Evolutionary conservation across 2,888 invertebrate species (phyloP).

Genomic region (Drosophila hamatofila): DNA sequence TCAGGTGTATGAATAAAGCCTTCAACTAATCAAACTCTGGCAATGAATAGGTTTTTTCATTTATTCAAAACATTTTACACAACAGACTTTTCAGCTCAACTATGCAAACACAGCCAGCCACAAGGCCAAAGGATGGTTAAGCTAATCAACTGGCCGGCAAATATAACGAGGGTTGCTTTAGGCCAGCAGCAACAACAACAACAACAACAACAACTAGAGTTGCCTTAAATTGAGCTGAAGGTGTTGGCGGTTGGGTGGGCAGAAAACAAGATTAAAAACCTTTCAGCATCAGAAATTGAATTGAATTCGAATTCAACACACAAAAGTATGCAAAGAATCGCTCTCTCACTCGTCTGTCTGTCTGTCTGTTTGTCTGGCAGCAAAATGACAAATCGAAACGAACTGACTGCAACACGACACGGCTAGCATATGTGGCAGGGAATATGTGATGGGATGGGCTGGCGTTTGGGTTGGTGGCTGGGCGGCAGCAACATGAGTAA

Average conservation of each 20-base stretch:
- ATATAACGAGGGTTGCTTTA: slow-evolving; percentile 68
- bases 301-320: slow-evolving; percentile 80
- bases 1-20: background rate
- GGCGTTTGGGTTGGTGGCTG: background rate
- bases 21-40: background rate
- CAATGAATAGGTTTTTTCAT: slow-evolving; percentile 1
- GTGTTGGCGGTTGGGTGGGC: slow-evolving; percentile 37
- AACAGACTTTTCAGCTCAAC: slow-evolving; percentile 9
- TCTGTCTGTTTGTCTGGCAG: slow-evolving; percentile 53
- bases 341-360: too few relatives aligned
- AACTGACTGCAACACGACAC: slow-evolving; percentile 66
- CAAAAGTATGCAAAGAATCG: slow-evolving; percentile 73
- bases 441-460: too few relatives aligned
- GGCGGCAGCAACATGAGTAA: slow-evolving; percentile 62
- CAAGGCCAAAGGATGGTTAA: slow-evolving; percentile 53
- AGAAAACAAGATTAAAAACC: slow-evolving; percentile 81
- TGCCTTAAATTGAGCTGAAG: slow-evolving; percentile 44
- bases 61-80: background rate
- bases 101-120: slow-evolving; percentile 40
- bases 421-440: slow-evolving; percentile 9
- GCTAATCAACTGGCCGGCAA: slow-evolving; percentile 71
- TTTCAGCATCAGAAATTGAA: slow-evolving; percentile 80
- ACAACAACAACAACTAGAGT: too few relatives aligned
- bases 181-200: slow-evolving; percentile 9
- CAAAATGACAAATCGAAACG: slow-evolving; percentile 79